Evolutionary conservation across 2,888 invertebrate genomes (phyloP), one percentile per base, ranked within the genome.

Genomic region (Eupeodes latifasciatus): DNA sequence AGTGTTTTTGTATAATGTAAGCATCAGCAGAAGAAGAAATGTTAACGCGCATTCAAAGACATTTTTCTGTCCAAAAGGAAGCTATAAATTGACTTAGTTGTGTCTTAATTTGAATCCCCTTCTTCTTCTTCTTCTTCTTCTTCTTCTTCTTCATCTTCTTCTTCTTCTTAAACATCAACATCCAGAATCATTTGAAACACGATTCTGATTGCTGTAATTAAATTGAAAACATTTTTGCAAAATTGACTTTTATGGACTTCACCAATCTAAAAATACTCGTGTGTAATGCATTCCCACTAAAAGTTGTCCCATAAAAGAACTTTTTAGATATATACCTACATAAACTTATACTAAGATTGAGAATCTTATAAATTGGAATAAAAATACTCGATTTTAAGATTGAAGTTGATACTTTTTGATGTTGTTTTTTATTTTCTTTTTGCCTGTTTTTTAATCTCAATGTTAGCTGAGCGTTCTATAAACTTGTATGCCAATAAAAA

Each of bases 81-180:
- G 71, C 84, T 27, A 81, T 88, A 85, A 88, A 88, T 79, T 84
- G 84, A 61, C 78, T 78, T 47, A 78, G 78, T 85, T 85, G 85
- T 71, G 55, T 84, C 87, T 83, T 77, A 59, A 88, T 88, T 88
- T 84, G 81, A 77, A 71, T 84, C 55, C 69, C 27, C 84, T 27
- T 27, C 27, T 27, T 44, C 81, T 69, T 76, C 27, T 40, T 40
- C 6, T 40, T 7, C 4, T 5, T 9, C n/a, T n/a, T n/a, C n/a
- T n/a, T n/a, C n/a, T n/a, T n/a, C n/a, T n/a, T n/a, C n/a, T n/a
- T n/a, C n/a, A n/a, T 27, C 27, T 27, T 44, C 81, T 69, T 76
- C 27, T 40, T 40, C 6, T 40, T 7, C 4, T 5, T 9, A 9
- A 67, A 74, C n/a, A 34, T 9, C 10, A 47, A 11, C 40, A 12